Conservation (phyloP, 2,113 vertebrate species). For the Diadophis punctatus region DNA sequence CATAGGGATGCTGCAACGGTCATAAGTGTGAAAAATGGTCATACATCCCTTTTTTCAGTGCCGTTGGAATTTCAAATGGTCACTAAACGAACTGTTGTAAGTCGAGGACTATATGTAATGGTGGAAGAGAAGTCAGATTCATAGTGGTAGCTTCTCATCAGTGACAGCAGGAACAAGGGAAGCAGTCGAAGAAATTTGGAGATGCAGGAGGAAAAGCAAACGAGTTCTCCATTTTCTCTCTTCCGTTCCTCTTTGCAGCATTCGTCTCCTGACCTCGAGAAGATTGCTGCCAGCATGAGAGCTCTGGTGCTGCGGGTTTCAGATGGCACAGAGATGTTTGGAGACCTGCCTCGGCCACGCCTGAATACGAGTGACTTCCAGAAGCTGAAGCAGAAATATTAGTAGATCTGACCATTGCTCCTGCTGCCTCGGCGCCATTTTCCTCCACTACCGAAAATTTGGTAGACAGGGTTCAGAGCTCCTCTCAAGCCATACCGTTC, state of each 20-base stretch:
- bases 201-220: fast-evolving
- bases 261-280: constrained; percentile 84
- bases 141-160: too few relatives aligned
- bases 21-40: too few relatives aligned
- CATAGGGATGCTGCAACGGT: too few relatives aligned
- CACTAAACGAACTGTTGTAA: too few relatives aligned
- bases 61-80: too few relatives aligned
- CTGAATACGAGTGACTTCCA: constrained; percentile 91
- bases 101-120: too few relatives aligned
- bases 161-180: neutral
- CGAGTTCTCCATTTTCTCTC: fast-evolving
- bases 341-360: constrained; percentile 84
- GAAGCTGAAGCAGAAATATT: constrained; percentile 68
- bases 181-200: too few relatives aligned
- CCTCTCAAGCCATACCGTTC: constrained; percentile 15
- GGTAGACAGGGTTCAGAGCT: constrained; percentile 13
- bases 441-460: neutral
- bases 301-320: constrained; percentile 83
- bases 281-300: constrained; percentile 90
- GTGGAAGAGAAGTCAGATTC: neutral
- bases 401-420: neutral
- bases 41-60: too few relatives aligned
- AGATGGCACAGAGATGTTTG: constrained; percentile 87
- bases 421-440: too few relatives aligned
- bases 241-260: constrained; percentile 55